phyloP scores from a whole-genome alignment of 2,888 invertebrate species.

The Cheilosia urbana region DNA sequence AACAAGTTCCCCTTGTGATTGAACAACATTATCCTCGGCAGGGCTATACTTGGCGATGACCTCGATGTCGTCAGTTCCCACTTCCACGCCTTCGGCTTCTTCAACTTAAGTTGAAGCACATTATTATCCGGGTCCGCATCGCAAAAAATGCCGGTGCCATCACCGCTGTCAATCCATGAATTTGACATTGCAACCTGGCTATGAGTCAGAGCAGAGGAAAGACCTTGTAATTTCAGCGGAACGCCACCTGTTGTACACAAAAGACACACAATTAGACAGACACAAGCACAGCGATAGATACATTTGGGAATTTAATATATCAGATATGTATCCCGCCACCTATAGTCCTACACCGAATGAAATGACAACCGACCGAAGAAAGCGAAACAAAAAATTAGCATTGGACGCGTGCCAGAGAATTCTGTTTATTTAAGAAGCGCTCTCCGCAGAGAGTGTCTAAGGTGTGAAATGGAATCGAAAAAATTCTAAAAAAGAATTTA shows the following conservation, averaged over 20 bases:
- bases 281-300: slow-evolving; percentile 19
- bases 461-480: slow-evolving; percentile 55
- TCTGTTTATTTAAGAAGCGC: slow-evolving; percentile 63
- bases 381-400: slow-evolving; percentile 22
- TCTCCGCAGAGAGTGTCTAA: slow-evolving; percentile 29
- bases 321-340: slow-evolving; percentile 26
- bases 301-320: slow-evolving; percentile 4
- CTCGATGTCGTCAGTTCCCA: slow-evolving; percentile 86
- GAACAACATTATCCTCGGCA: slow-evolving; percentile 85
- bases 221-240: slow-evolving; percentile 67
- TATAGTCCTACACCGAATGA: slow-evolving; percentile 42
- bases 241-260: slow-evolving; percentile 72
- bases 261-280: slow-evolving; percentile 45
- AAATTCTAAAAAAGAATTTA: slow-evolving; percentile 26
- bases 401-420: slow-evolving; percentile 70
- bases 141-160: slow-evolving; percentile 69
- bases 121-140: slow-evolving; percentile 81
- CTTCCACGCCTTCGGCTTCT: slow-evolving; percentile 86
- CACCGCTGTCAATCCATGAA: slow-evolving; percentile 72
- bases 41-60: slow-evolving; percentile 85
- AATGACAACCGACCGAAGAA: slow-evolving; percentile 10
- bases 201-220: slow-evolving; percentile 48
- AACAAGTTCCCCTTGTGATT: slow-evolving; percentile 84
- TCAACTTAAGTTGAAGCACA: slow-evolving; percentile 84
- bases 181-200: slow-evolving; percentile 66